phyloP scores from a whole-genome alignment of 2,113 vertebrate genomes.

The Actenoides hombroni region DNA sequence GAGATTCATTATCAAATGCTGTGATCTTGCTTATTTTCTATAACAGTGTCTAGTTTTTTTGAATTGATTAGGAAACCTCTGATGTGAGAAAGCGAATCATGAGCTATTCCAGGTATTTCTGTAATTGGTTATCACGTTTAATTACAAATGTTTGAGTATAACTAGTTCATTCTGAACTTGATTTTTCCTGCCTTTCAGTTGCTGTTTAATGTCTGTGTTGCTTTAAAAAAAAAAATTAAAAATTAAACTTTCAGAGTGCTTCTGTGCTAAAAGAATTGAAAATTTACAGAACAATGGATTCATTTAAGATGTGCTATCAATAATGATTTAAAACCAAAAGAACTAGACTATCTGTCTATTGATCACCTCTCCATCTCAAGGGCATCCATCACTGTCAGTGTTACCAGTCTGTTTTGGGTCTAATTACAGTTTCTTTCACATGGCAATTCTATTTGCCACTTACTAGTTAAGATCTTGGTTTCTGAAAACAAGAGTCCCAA shows the following conservation, averaged over 20 bases:
- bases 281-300: constrained; percentile 54
- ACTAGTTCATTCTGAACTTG: constrained; percentile 68
- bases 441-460: neutral
- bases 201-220: neutral
- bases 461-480: neutral
- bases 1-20: constrained; percentile 77
- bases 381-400: neutral
- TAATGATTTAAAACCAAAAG: constrained; percentile 46
- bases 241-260: neutral
- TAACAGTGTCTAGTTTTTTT: constrained; percentile 70
- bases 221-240: neutral
- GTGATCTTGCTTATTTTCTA: constrained; percentile 80
- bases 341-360: constrained; percentile 27
- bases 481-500: neutral
- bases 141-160: constrained; percentile 76
- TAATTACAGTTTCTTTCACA: constrained; percentile 24
- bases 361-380: constrained; percentile 23
- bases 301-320: constrained; percentile 55
- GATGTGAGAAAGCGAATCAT: constrained; percentile 69
- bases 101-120: constrained; percentile 75
- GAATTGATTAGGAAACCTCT: constrained; percentile 78
- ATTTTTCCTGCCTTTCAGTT: constrained; percentile 62
- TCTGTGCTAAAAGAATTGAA: constrained; percentile 29
- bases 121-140: constrained; percentile 79
- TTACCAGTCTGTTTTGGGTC: constrained; percentile 9